A percentile compares a stretch with the other conserved stretches of the same genome.
Conservation (phyloP, 2,113 vertebrate species). For the Rissa tridactyla region DNA sequence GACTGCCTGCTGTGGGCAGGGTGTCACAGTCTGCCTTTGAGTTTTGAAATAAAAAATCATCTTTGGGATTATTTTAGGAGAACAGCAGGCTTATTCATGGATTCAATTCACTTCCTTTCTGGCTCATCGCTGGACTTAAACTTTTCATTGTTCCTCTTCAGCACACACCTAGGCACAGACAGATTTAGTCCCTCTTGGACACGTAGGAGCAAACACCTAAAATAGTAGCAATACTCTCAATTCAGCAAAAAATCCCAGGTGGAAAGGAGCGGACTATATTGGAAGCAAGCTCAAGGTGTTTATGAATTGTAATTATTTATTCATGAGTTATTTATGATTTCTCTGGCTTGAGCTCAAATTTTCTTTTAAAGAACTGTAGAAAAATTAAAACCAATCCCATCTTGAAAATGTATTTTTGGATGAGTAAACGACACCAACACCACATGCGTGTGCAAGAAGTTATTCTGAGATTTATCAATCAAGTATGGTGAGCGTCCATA, state of each 20-base stretch:
- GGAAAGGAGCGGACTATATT: not conserved
- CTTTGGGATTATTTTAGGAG: constrained; percentile 42
- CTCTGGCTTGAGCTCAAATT: constrained; percentile 47
- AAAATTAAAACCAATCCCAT: constrained; percentile 53
- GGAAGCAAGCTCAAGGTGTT: constrained; percentile 48
- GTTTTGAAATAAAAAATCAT: not conserved
- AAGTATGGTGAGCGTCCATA: constrained; percentile 24
- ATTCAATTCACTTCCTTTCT: constrained; percentile 3
- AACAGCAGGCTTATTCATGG: constrained; percentile 46
- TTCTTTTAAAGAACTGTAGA: constrained; percentile 38
- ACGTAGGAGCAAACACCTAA: not conserved
- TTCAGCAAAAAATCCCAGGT: not conserved
- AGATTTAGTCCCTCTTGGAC: not conserved
- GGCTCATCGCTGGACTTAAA: not conserved
- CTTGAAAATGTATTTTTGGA: constrained; percentile 72
- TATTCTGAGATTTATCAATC: constrained; percentile 46
- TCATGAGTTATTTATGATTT: constrained; percentile 71
- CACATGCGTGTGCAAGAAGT: not conserved
- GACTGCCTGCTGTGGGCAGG: constrained; percentile 9
- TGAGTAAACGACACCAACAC: not conserved
- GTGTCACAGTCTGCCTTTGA: constrained; percentile 13
- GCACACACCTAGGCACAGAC: not conserved
- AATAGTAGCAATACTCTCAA: constrained; percentile 22
- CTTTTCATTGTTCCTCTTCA: constrained; percentile 31
- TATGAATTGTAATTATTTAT: constrained; percentile 70